Evolutionary conservation across 2,888 invertebrate species (phyloP), one percentile per base, ranked within the genome.

Genomic region (Eupeodes latifasciatus): DNA sequence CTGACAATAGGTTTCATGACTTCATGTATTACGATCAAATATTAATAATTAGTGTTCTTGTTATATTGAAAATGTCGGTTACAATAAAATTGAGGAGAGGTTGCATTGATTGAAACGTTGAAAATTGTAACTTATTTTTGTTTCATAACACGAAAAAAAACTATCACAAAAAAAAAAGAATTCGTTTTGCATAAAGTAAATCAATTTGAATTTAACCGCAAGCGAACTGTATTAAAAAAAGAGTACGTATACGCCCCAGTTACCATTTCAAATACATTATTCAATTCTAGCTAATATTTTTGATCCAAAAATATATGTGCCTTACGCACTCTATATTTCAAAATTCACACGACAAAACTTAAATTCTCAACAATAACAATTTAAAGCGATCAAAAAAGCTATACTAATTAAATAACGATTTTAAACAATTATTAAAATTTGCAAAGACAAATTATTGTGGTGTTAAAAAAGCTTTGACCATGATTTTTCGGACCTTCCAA

Each of bases 211-310:
- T 34, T 27, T 2, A 19, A 19, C 19, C 19, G 19, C 19, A 19
- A 19, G 19, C 19, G 19, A 19, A 5, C 4, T 12, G 6, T 36
- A 59, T 12, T 14, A 14, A 12, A 59, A 59, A 59, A 59, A 40
- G 44, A 64, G n/a, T 64, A 47, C 36, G 64, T 64, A 64, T 64
- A 64, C 66, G 66, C 49, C 66, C n/a, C n/a, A 19, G 66, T 34
- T 3, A 51, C 66, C 27, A 12, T 11, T 44, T 62, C 1, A 11
- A 62, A 4, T 3, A 44, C 16, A 3, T 2, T 62, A n/a, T 11
- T 59, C 4, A 9, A 16, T 2, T 19, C 0, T 4, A 53, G 0
- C n/a, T 16, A 53, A 0, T 40, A 9, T 40, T 5, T 5, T 16
- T 10, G 5, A 14, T 4, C 11, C 5, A 53, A 53, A n/a, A 16